These are phyloP conservation scores for Molossus alvarezi DNA, from an alignment of 2,797 vertebrate genomes.

Conservation along the genomic window DNA sequence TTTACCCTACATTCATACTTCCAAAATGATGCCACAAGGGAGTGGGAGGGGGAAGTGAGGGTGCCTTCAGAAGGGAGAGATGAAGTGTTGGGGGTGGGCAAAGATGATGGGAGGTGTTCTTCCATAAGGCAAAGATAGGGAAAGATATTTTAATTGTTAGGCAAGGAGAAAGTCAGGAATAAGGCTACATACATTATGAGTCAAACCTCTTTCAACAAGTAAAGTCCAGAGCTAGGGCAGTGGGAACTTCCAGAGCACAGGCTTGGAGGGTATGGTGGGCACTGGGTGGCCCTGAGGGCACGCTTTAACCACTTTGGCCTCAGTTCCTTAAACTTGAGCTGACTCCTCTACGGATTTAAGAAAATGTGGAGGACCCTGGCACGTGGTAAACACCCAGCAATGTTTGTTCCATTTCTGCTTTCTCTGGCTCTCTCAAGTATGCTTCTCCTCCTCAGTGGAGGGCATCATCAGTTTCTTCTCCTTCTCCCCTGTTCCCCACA, in stretches of 20 bases:
- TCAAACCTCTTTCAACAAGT: background rate
- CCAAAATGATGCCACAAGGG: background rate
- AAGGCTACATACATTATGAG: background rate
- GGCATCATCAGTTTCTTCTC: background rate
- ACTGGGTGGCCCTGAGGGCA: background rate
- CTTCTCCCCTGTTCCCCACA: background rate
- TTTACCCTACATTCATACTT: conserved; percentile 31
- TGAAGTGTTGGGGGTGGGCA: background rate
- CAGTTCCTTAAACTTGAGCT: background rate
- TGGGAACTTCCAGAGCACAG: background rate
- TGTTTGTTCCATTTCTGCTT: background rate
- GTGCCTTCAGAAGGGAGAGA: conserved; percentile 2
- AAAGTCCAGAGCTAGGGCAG: background rate
- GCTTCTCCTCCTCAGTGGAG: background rate
- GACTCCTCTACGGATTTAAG: background rate
- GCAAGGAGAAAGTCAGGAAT: background rate
- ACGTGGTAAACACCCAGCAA: background rate
- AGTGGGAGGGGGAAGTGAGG: conserved; percentile 43
- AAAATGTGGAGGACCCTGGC: background rate
- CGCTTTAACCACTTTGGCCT: background rate
- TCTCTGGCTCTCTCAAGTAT: background rate
- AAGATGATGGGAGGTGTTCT: background rate
- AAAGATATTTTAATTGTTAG: background rate
- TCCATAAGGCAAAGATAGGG: background rate
- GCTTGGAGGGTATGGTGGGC: background rate